Evolutionary conservation across 2,888 invertebrate species (phyloP), one percentile per base, ranked within the genome.

Genomic region (Yponomeuta plumbellus): DNA sequence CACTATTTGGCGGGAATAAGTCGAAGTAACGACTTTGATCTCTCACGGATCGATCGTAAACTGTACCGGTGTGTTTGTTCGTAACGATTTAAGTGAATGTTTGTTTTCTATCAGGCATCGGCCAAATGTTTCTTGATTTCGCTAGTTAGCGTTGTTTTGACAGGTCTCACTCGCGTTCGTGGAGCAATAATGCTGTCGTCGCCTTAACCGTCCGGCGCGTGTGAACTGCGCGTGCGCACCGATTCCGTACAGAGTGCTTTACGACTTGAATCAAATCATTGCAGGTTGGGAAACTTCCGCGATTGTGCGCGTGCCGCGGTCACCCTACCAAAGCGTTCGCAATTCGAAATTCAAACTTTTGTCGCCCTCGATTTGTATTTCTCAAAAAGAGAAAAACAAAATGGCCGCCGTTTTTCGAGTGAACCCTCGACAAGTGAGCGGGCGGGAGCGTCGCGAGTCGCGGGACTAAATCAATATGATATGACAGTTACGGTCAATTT

Each of bases 401-500:
- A 64, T 64, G 64, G 65, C 59, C 10, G 65, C 65, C 59, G 11
- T 39, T 59, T 58, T 65, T 58, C 58, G 17, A 11, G 26, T 26
- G 23, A 20, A 20, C 59, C 59, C 65, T 59, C 20, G 52, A 23
- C 23, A 65, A 65, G 59, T 64, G 56, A 64, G 56, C 64, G 61
- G 65, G 67, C 65, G 67, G 64, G 66, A 66, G 64, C 70, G 65
- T 21, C 59, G 65, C 52, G 44, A 52, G 17, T 77, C 82, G 75
- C 82, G 87, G 83, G 89, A 85, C 90, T 91, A 91, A 91, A 91
- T 91, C 91, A 90, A 91, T 91, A 91, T 91, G 88, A 91, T 91
- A 91, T 90, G 91, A 91, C 91, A 91, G 91, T 90, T 88, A 85
- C 85, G 88, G 88, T 89, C 91, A 89, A 91, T 91, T 91, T 91